Percentiles rank a stretch among this genome's conserved stretches.
Conservation (phyloP, 23 tunicate species). For the Corella eumyota region DNA sequence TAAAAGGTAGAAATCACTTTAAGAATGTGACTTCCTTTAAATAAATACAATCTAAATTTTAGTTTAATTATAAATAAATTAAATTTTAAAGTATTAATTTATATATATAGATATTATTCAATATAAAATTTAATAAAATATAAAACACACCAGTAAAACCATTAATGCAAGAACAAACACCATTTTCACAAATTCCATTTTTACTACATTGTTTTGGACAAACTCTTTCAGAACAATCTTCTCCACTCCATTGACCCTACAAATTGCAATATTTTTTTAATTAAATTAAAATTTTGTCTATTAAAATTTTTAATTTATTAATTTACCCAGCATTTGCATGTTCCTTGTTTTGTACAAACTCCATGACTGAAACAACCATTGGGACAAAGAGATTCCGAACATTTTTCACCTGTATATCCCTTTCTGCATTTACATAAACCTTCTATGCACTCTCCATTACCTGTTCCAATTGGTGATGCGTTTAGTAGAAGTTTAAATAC, state of each 20-base stretch:
- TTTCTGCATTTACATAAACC: slow-evolving; percentile 8
- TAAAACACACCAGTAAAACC: slow-evolving; percentile 1
- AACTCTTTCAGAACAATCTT: slow-evolving; percentile 12
- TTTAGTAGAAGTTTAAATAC: background rate
- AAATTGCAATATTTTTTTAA: too few species aligned
- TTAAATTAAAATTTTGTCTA: too few species aligned
- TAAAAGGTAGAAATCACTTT: background rate
- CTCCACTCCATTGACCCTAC: slow-evolving; percentile 14
- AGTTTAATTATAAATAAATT: too few species aligned
- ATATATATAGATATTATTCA: too few species aligned
- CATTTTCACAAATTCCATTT: slow-evolving; percentile 10
- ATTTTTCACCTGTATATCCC: slow-evolving; percentile 6
- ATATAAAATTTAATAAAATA: too few species aligned
- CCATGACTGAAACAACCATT: slow-evolving; percentile 16
- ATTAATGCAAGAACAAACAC: background rate
- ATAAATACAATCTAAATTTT: background rate
- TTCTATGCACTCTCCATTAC: slow-evolving; percentile 9
- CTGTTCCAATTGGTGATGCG: background rate
- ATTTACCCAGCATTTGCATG: slow-evolving; percentile 19
- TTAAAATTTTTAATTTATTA: too few species aligned
- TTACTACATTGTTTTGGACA: slow-evolving; percentile 8
- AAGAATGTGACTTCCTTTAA: background rate
- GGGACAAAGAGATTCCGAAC: slow-evolving; percentile 7
- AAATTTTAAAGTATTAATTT: too few species aligned
- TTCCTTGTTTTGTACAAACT: slow-evolving; percentile 12